Conservation (phyloP, 2,888 invertebrate genomes). For the Lycocerus yunnanus region DNA sequence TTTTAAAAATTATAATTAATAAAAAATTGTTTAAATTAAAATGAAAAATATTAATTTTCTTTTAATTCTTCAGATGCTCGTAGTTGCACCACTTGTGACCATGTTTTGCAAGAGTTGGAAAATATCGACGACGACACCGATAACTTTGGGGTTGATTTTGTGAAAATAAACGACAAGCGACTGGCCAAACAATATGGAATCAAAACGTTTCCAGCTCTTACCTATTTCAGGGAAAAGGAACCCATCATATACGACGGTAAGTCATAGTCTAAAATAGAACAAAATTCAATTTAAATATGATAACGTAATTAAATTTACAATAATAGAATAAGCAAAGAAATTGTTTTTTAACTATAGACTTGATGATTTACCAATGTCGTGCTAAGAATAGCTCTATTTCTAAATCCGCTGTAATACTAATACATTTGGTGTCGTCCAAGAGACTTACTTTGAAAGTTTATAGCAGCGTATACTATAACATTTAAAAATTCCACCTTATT, state of each 20-base stretch:
- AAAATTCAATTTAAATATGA: not conserved
- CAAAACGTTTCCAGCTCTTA: constrained; percentile 93
- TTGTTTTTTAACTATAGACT: constrained; percentile 9
- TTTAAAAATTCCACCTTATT: not conserved
- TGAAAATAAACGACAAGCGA: constrained; percentile 95
- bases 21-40: not conserved
- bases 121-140: constrained; percentile 96
- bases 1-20: not conserved
- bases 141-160: constrained; percentile 92
- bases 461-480: not conserved
- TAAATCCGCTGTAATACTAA: constrained; percentile 10
- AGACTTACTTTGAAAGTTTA: not conserved
- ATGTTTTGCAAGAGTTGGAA: constrained; percentile 87
- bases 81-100: constrained; percentile 90
- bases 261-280: not conserved
- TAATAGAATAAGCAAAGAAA: constrained; percentile 10
- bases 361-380: constrained; percentile 18
- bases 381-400: constrained; percentile 12
- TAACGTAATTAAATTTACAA: constrained; percentile 3
- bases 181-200: constrained; percentile 96
- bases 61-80: constrained; percentile 73
- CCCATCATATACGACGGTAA: constrained; percentile 94
- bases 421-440: constrained; percentile 7
- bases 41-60: not conserved
- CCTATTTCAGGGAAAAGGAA: constrained; percentile 95